These are phyloP conservation scores for Zygaena filipendulae DNA, from an alignment of 2,888 invertebrate genomes.

Conservation along the genomic window DNA sequence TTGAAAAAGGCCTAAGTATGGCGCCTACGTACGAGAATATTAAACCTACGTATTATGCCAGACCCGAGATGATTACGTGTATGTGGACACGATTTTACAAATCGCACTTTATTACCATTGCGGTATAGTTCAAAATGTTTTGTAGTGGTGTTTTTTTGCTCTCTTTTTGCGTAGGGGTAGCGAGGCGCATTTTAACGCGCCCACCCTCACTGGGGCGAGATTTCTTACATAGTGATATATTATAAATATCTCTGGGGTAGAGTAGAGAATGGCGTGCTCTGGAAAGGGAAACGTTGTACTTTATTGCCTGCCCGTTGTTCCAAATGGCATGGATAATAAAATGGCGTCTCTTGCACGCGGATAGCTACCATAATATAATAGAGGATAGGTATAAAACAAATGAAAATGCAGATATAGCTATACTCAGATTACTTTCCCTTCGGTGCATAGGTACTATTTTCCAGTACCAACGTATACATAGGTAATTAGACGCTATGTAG, in stretches of 20 bases:
- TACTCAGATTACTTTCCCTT: no score
- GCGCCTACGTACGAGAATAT: slow-evolving; percentile 21
- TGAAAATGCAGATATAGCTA: no score
- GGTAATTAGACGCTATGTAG: no score
- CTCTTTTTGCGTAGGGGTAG: slow-evolving; percentile 43
- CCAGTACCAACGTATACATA: no score
- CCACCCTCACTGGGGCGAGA: slow-evolving; percentile 52
- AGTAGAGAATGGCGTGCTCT: slow-evolving; percentile 39
- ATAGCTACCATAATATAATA: no score
- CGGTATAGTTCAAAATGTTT: slow-evolving; percentile 8
- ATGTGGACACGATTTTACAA: slow-evolving; percentile 7
- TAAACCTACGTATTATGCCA: slow-evolving; percentile 52
- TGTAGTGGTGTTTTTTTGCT: slow-evolving; percentile 19
- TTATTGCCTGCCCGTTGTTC: slow-evolving; percentile 30
- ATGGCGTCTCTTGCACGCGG: slow-evolving; percentile 7
- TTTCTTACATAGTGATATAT: slow-evolving; percentile 63
- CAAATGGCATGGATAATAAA: slow-evolving; percentile 25
- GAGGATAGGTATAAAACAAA: no score
- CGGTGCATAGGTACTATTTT: no score
- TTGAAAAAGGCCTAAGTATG: slow-evolving; percentile 54
- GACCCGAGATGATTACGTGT: slow-evolving; percentile 55
- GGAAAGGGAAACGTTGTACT: slow-evolving; percentile 35
- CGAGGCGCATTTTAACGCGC: slow-evolving; percentile 42
- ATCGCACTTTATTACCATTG: not conserved
- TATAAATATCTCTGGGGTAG: slow-evolving; percentile 54